Evolutionary conservation across 2,888 invertebrate genomes (phyloP).

Genomic region (Cremastinae sp.): DNA sequence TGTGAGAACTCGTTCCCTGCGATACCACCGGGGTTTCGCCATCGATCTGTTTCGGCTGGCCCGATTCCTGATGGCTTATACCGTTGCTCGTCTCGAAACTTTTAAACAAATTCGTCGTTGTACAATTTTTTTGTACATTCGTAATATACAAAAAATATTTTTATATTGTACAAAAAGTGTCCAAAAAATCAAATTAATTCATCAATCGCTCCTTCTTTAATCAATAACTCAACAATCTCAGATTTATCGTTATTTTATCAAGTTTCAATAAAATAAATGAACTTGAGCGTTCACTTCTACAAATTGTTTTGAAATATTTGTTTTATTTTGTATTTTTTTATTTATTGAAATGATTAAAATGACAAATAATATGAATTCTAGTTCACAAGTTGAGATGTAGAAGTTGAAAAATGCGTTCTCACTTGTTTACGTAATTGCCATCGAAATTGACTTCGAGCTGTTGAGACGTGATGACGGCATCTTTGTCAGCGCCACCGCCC

Average conservation of each 20-base stretch:
- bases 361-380: neutral
- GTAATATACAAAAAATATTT: no score
- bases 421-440: constrained; percentile 79
- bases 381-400: neutral
- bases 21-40: constrained; percentile 79
- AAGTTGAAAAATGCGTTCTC: constrained; percentile 59
- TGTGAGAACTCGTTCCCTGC: constrained; percentile 79
- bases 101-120: constrained; percentile 13
- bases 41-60: constrained; percentile 78
- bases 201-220: no score
- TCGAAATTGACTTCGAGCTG: constrained; percentile 79
- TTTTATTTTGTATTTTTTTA: no score
- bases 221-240: no score
- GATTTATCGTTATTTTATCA: no score
- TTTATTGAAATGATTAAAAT: neutral
- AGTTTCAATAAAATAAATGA: no score
- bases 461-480: constrained; percentile 78
- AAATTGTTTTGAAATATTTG: no score
- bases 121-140: no score
- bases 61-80: constrained; percentile 80
- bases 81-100: constrained; percentile 81
- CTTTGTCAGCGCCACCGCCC: constrained; percentile 75
- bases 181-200: no score
- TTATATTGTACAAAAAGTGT: no score
- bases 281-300: no score